Percentiles rank a stretch among this genome's conserved stretches.
Conservation (phyloP, 2,888 invertebrate species). For the Pristionchus maxplancki region DNA sequence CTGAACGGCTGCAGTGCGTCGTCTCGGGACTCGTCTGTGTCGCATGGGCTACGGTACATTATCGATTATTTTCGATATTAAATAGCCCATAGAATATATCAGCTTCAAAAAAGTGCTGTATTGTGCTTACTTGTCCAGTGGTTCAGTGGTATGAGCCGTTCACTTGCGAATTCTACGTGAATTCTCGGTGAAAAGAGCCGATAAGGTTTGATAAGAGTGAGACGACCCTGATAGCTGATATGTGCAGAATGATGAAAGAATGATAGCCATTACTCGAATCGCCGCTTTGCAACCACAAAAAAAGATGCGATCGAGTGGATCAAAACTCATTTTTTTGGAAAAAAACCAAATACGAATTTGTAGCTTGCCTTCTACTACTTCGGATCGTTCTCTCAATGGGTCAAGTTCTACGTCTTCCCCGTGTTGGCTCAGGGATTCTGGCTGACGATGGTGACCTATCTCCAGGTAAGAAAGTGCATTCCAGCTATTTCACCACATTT, state of each 20-base stretch:
- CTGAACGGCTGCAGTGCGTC: constrained; percentile 72
- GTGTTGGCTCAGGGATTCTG: constrained; percentile 58
- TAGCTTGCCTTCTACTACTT: constrained; percentile 51
- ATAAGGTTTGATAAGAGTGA: background rate
- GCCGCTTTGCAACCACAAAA: background rate
- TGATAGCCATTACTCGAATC: background rate
- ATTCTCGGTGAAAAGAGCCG: background rate
- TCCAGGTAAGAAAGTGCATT: constrained; percentile 54
- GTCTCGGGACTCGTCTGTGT: constrained; percentile 65
- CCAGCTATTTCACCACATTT: background rate
- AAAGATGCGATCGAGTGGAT: background rate
- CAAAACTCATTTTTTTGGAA: background rate
- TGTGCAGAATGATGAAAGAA: background rate
- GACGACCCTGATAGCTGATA: background rate
- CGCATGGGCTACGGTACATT: constrained; percentile 63
- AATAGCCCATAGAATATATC: no score
- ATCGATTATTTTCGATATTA: no score
- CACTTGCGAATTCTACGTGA: background rate
- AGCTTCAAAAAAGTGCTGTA: no score
- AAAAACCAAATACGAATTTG: background rate
- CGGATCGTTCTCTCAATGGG: constrained; percentile 43
- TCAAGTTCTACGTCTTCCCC: constrained; percentile 51
- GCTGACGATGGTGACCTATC: constrained; percentile 65
- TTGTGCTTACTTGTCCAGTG: no score
- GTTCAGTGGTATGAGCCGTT: no score